These are phyloP conservation scores for Aegypius monachus DNA, from an alignment of 2,113 vertebrate genomes.

Conservation along the genomic window DNA sequence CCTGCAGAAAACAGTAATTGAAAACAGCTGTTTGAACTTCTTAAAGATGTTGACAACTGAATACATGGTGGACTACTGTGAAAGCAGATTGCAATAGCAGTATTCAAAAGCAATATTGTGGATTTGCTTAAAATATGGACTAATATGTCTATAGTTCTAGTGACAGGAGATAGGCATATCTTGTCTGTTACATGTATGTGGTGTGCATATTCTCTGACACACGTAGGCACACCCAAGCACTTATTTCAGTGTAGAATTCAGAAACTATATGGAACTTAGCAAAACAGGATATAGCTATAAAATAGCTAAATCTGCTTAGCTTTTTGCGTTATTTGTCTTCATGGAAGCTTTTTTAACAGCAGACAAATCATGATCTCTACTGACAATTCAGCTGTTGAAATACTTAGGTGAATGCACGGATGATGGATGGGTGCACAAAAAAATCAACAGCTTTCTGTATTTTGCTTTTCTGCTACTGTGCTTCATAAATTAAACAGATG, in stretches of 20 bases:
- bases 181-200: neutral
- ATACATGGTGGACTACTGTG: neutral
- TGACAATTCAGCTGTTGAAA: constrained; percentile 2
- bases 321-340: neutral
- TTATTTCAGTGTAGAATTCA: neutral
- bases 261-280: neutral
- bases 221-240: accelerated
- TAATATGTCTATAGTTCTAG: neutral
- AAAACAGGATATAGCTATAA: neutral
- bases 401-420: neutral
- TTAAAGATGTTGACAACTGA: neutral
- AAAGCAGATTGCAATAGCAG: neutral
- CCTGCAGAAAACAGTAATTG: neutral
- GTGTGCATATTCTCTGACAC: neutral
- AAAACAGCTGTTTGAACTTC: neutral
- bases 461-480: neutral
- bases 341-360: neutral
- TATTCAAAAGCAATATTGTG: neutral
- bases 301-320: neutral
- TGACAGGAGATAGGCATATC: neutral
- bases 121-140: neutral
- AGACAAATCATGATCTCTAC: neutral
- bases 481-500: constrained; percentile 15
- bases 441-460: neutral
- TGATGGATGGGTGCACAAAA: neutral